A percentile compares a stretch with the other conserved stretches of the same genome.
phyloP scores from a whole-genome alignment of 2,888 invertebrate genomes.

The Pristionchus entomophagus region DNA sequence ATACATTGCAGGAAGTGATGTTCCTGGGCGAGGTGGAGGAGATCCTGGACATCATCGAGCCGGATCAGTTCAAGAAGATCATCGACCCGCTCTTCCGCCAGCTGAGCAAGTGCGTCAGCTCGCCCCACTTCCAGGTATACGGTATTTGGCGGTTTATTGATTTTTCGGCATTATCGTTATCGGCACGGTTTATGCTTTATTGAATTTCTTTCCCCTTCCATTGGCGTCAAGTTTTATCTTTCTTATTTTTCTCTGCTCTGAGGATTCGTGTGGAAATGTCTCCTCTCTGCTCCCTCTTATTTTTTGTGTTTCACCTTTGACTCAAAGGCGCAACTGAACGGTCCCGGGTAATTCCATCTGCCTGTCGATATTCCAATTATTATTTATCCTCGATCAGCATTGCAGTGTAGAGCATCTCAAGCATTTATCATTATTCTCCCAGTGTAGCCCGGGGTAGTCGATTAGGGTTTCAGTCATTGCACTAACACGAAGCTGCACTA shows the following conservation, averaged over 20 bases:
- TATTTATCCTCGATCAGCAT: no score
- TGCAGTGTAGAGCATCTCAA: no score
- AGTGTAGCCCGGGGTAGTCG: no score
- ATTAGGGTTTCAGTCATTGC: no score
- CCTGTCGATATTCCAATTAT: no score
- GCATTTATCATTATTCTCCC: no score
- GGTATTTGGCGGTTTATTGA: background rate
- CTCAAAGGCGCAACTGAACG: no score
- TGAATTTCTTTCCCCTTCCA: background rate
- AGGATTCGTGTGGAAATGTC: background rate
- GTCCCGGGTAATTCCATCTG: no score
- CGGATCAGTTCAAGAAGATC: constrained; percentile 97
- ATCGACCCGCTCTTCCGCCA: constrained; percentile 98
- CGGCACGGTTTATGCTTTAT: background rate
- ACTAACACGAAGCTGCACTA: no score
- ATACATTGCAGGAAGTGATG: constrained; percentile 86
- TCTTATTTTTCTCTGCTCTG: no score
- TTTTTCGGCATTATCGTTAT: background rate
- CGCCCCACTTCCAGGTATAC: constrained; percentile 97
- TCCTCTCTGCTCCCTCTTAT: background rate
- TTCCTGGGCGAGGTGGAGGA: constrained; percentile 99
- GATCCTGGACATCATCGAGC: constrained; percentile 99
- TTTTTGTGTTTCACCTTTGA: background rate
- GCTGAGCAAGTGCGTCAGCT: constrained; percentile 98
- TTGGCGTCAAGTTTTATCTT: no score